Conservation (phyloP, 2,113 vertebrate species). For the Hiodon alosoides region DNA sequence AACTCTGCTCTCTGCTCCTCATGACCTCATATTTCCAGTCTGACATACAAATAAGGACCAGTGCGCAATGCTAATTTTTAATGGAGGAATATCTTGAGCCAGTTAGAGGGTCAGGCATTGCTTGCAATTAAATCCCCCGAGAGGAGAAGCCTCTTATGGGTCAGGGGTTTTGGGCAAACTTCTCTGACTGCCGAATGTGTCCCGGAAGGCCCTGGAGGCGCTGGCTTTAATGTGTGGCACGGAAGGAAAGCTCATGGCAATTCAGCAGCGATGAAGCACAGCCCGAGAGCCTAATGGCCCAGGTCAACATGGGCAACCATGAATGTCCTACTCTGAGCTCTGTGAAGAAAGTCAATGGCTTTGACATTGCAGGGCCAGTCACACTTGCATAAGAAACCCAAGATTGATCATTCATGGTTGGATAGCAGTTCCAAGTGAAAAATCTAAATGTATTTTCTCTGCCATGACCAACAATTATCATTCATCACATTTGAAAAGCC, state of each 20-base stretch:
- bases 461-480: no score
- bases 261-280: no score
- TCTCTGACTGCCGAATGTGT: background rate
- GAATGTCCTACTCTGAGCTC: no score
- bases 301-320: background rate
- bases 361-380: background rate
- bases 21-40: background rate
- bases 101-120: background rate
- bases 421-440: no score
- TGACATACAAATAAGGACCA: slow-evolving; percentile 6
- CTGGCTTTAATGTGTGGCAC: background rate
- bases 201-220: background rate
- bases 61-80: background rate
- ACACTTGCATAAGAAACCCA: background rate
- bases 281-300: background rate
- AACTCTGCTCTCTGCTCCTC: slow-evolving; percentile 27
- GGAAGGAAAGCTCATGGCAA: background rate
- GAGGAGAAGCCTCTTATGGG: background rate
- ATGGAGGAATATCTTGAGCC: background rate
- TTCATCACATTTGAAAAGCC: no score
- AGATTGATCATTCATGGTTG: background rate
- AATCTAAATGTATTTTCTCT: no score
- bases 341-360: no score
- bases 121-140: background rate
- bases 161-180: background rate